Evolutionary conservation across 2,113 vertebrate genomes (phyloP).

Genomic region (Anoura caudifer): DNA sequence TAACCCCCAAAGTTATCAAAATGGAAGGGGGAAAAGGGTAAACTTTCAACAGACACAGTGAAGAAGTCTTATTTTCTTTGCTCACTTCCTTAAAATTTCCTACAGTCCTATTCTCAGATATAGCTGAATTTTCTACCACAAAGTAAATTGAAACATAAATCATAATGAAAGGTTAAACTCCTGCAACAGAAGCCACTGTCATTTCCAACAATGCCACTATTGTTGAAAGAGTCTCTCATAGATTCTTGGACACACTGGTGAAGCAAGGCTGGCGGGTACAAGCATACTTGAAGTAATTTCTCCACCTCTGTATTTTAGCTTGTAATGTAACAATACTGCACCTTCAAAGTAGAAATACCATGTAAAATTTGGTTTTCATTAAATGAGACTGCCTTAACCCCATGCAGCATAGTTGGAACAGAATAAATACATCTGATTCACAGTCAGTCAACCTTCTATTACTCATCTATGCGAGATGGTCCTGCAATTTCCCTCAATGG

Average conservation of each 20-base stretch:
- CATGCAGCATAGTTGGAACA: constrained; percentile 36
- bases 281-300: constrained; percentile 46
- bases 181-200: constrained; percentile 54
- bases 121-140: constrained; percentile 36
- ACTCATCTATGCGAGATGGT: constrained; percentile 36
- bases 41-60: background rate
- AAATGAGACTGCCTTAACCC: constrained; percentile 43
- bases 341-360: constrained; percentile 62
- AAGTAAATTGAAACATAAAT: constrained; percentile 46
- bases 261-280: background rate
- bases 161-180: constrained; percentile 58
- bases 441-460: constrained; percentile 56
- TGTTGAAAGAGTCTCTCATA: constrained; percentile 31
- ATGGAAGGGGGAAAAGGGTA: background rate
- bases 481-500: constrained; percentile 52
- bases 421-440: constrained; percentile 51
- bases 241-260: constrained; percentile 23
- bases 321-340: constrained; percentile 45
- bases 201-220: constrained; percentile 59
- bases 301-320: constrained; percentile 42
- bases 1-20: constrained; percentile 16
- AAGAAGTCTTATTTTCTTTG: constrained; percentile 36
- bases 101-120: constrained; percentile 35
- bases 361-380: constrained; percentile 55
- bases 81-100: constrained; percentile 42